Evolutionary conservation across 2,797 vertebrate species (phyloP).

Genomic region (Petrocephalus sullivani): DNA sequence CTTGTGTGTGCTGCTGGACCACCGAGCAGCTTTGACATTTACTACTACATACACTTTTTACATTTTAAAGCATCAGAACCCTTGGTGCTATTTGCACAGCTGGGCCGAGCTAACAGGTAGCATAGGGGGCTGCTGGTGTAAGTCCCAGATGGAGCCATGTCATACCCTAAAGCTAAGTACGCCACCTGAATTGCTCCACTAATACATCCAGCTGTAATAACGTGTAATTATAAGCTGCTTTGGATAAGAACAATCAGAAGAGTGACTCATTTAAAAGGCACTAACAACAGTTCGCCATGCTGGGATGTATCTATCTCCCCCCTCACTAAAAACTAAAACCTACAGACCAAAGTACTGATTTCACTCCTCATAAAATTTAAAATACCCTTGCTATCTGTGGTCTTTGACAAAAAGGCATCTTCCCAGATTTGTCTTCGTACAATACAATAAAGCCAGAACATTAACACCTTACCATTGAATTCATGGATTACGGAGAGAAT

Average conservation of each 20-base stretch:
- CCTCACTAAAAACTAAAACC: background rate
- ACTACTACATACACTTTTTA: background rate
- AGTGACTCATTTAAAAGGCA: background rate
- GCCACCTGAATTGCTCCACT: background rate
- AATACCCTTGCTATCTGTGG: background rate
- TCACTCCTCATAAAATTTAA: background rate
- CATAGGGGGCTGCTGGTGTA: background rate
- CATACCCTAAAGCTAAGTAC: background rate
- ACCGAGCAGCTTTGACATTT: background rate
- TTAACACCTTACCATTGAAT: background rate
- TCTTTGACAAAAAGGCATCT: background rate
- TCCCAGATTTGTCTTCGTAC: background rate
- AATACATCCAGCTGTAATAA: conserved; percentile 5
- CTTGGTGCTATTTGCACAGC: background rate
- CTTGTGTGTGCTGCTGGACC: background rate
- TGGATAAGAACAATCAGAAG: background rate
- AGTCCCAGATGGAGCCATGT: background rate
- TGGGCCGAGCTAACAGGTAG: background rate
- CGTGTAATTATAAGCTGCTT: background rate
- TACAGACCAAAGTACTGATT: background rate
- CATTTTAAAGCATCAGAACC: background rate
- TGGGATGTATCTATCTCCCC: background rate
- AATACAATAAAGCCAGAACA: background rate
- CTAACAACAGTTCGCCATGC: background rate
- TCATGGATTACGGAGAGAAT: background rate